Evolutionary conservation across 1,140 invertebrate species (phyloP).

Genomic region (Akabosia matsudoensis): DNA sequence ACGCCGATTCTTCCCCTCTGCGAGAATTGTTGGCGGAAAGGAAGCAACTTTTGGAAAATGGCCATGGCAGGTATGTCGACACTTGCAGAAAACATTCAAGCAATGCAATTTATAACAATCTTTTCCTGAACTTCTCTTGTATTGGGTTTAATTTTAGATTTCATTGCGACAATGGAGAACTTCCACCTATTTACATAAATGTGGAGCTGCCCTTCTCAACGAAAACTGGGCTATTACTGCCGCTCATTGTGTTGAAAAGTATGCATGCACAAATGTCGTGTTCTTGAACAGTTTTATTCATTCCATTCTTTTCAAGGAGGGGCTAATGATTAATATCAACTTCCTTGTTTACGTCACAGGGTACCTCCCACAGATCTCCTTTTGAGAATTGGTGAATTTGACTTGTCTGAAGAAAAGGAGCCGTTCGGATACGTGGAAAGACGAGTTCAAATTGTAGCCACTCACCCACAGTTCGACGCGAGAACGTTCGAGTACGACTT

Average conservation of each 20-base stretch:
- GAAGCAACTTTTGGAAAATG: constrained; percentile 80
- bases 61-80: constrained; percentile 71
- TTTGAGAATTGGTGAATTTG: constrained; percentile 82
- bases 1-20: constrained; percentile 73
- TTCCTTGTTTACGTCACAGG: constrained; percentile 55
- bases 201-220: constrained; percentile 87
- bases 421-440: constrained; percentile 83
- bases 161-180: constrained; percentile 83
- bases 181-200: constrained; percentile 88
- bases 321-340: neutral
- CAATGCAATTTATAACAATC: neutral
- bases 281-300: constrained; percentile 52
- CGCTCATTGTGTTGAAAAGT: constrained; percentile 94
- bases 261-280: too few species aligned
- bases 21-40: constrained; percentile 77
- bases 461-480: constrained; percentile 79
- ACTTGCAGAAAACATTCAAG: too few species aligned
- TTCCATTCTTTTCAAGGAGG: neutral
- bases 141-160: constrained; percentile 67
- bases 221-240: constrained; percentile 97
- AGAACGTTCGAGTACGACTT: constrained; percentile 90
- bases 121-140: too few species aligned
- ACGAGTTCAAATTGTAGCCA: constrained; percentile 83
- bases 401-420: constrained; percentile 77
- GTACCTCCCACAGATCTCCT: constrained; percentile 85